Evolutionary conservation across 2,797 vertebrate species (phyloP).

Genomic region (Sitta carolinensis): DNA sequence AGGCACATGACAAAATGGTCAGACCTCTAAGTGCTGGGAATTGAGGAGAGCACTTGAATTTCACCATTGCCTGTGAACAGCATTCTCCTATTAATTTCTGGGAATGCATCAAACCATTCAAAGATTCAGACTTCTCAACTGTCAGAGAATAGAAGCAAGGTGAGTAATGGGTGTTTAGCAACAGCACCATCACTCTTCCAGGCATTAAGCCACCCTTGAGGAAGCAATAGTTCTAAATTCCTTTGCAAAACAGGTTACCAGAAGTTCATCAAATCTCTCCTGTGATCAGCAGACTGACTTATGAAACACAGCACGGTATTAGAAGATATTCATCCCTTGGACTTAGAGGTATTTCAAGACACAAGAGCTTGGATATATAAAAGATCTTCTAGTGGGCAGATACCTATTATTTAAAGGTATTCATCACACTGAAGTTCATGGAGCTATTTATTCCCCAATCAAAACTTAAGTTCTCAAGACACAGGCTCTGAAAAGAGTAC

Average conservation of each 20-base stretch:
- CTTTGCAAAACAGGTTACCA: background rate
- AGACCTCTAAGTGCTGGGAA: background rate
- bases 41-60: background rate
- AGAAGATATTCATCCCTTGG: background rate
- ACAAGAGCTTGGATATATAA: background rate
- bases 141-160: background rate
- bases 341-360: background rate
- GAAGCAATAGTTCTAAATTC: background rate
- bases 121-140: background rate
- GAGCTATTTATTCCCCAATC: background rate
- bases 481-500: background rate
- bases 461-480: background rate
- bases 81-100: background rate
- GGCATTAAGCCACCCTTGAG: background rate
- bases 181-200: background rate
- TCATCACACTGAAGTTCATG: background rate
- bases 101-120: background rate
- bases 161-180: background rate
- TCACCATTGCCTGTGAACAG: background rate
- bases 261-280: background rate
- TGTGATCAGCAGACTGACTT: background rate
- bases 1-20: background rate
- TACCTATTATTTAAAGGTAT: background rate
- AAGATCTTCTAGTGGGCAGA: background rate
- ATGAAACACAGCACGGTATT: background rate